Conservation (phyloP, 2,113 vertebrate genomes). For the Eonycteris spelaea region DNA sequence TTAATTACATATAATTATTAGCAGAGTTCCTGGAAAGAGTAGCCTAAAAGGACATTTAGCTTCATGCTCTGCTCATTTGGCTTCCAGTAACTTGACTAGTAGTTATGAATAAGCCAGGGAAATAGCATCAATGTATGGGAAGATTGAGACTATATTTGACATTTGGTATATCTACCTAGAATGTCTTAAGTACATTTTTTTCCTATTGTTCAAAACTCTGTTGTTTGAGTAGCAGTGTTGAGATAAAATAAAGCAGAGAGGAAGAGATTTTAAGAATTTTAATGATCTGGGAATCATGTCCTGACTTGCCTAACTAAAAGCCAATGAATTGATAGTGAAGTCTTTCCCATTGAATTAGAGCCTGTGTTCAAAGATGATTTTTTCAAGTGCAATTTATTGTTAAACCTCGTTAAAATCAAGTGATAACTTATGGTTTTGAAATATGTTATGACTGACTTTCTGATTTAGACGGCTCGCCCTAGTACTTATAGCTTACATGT, state of each 20-base stretch:
- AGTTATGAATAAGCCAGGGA: background rate
- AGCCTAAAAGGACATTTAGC: background rate
- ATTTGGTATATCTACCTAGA: background rate
- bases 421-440: slow-evolving; percentile 61
- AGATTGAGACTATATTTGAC: background rate
- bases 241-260: background rate
- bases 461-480: background rate
- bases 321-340: background rate
- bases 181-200: background rate
- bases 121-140: background rate
- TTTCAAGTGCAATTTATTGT: slow-evolving; percentile 48
- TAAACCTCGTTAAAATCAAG: slow-evolving; percentile 57
- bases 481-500: slow-evolving; percentile 3
- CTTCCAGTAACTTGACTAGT: background rate
- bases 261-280: background rate
- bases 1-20: background rate
- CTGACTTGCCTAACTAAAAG: slow-evolving; percentile 18
- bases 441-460: slow-evolving; percentile 54
- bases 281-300: background rate
- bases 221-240: slow-evolving; percentile 5
- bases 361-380: slow-evolving; percentile 55
- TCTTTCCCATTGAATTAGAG: slow-evolving; percentile 38
- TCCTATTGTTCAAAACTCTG: background rate
- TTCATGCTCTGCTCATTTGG: background rate
- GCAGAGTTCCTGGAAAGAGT: background rate